These are phyloP conservation scores for Reticulitermes speratus DNA, from an alignment of 1,140 invertebrate species.

Conservation along the genomic window DNA sequence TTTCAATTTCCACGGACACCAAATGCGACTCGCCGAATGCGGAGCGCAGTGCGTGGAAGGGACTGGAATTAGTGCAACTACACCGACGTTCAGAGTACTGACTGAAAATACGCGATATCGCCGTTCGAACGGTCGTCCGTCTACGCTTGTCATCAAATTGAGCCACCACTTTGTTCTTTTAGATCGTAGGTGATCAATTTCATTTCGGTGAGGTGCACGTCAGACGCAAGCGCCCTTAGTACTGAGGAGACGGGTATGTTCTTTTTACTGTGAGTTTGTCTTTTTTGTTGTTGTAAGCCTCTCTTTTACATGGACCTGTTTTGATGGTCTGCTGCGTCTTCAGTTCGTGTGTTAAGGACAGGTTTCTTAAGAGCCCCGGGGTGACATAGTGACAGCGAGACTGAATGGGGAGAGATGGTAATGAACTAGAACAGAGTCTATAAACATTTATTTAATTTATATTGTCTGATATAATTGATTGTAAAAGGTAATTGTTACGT, in stretches of 20 bases:
- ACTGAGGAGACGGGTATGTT: neutral
- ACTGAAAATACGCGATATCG: neutral
- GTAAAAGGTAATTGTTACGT: too few species aligned
- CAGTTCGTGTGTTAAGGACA: neutral
- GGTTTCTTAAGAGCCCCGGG: neutral
- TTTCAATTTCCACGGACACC: neutral
- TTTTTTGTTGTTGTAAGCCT: neutral
- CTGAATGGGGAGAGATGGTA: too few species aligned
- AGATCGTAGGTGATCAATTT: constrained; percentile 5
- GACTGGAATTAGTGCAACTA: neutral
- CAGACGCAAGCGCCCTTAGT: neutral
- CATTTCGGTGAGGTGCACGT: neutral
- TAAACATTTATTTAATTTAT: too few species aligned
- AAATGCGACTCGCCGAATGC: neutral
- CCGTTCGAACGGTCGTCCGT: too few species aligned
- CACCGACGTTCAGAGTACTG: neutral
- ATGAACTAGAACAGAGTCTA: neutral
- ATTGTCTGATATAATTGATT: too few species aligned
- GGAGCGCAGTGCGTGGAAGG: neutral
- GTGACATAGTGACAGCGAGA: neutral
- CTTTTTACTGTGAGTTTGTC: neutral
- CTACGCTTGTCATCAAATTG: neutral
- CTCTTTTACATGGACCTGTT: neutral
- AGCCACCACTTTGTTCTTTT: neutral
- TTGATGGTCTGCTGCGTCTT: neutral